Percentiles rank a stretch among this genome's conserved stretches.
phyloP scores from a whole-genome alignment of 2,113 vertebrate genomes.

The Paraplagusia blochii region DNA sequence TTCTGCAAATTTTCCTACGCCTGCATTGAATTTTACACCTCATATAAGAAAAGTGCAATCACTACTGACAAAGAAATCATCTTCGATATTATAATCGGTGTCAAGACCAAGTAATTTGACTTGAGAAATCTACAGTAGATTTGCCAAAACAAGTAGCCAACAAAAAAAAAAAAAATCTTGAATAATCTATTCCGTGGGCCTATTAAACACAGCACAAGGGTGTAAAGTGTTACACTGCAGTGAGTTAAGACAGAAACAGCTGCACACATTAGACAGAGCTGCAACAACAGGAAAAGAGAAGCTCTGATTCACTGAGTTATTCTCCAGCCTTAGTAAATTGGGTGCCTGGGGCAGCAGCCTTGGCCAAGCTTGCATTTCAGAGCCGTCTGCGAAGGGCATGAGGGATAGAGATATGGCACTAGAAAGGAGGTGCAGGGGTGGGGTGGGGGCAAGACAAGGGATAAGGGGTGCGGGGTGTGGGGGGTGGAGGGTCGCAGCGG shows the following conservation, averaged over 20 bases:
- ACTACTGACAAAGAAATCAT: too few relatives aligned
- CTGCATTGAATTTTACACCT: too few relatives aligned
- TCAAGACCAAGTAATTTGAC: too few relatives aligned
- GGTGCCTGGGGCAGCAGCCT: slow-evolving; percentile 63
- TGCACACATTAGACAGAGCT: slow-evolving; percentile 53
- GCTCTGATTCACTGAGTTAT: slow-evolving; percentile 63
- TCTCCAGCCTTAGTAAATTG: slow-evolving; percentile 72
- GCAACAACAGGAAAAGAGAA: slow-evolving; percentile 51
- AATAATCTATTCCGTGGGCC: slow-evolving; percentile 34
- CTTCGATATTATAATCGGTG: too few relatives aligned
- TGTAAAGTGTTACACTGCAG: slow-evolving; percentile 51
- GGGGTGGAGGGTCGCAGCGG: slow-evolving; percentile 24
- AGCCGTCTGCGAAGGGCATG: slow-evolving; percentile 61
- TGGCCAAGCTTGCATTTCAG: slow-evolving; percentile 63
- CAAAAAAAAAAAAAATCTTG: slow-evolving; percentile 57
- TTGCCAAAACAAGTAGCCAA: slow-evolving; percentile 42
- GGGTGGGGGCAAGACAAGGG: slow-evolving; percentile 28
- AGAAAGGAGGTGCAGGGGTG: slow-evolving; percentile 23
- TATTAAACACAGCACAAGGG: slow-evolving; percentile 33
- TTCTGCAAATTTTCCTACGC: too few relatives aligned
- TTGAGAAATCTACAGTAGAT: slow-evolving; percentile 24
- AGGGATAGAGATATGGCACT: slow-evolving; percentile 69
- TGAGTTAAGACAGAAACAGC: slow-evolving; percentile 54
- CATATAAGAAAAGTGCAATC: too few relatives aligned
- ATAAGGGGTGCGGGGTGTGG: slow-evolving; percentile 17